phyloP scores from a whole-genome alignment of 2,113 vertebrate genomes.

The Talpa occidentalis region DNA sequence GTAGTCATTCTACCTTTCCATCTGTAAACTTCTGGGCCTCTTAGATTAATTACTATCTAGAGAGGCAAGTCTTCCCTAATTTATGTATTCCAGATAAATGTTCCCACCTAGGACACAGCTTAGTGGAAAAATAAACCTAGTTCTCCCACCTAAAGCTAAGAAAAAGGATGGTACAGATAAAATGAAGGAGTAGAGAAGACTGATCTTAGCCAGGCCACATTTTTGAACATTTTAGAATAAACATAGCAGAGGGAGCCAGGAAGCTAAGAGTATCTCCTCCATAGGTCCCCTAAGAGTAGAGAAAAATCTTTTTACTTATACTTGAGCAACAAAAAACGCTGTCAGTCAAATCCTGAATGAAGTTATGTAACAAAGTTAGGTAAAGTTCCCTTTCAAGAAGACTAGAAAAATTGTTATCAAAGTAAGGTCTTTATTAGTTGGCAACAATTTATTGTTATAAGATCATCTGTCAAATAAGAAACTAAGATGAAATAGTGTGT shows the following conservation, averaged over 20 bases:
- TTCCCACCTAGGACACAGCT: not conserved
- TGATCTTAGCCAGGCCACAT: not conserved
- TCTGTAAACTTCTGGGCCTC: not conserved
- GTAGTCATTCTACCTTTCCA: not conserved
- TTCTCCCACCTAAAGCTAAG: not conserved
- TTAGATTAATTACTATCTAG: not conserved
- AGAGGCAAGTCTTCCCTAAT: not conserved
- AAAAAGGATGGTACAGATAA: not conserved
- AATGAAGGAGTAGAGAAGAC: not conserved
- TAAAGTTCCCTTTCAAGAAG: not conserved
- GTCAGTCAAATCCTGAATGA: not conserved
- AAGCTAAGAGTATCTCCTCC: not conserved
- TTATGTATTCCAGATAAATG: not conserved
- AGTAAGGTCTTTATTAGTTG: not conserved
- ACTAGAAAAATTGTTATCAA: not conserved
- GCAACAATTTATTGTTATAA: not conserved
- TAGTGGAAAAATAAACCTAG: not conserved
- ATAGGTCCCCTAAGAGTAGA: not conserved
- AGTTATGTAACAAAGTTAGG: not conserved
- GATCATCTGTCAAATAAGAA: not conserved
- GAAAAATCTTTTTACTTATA: not conserved
- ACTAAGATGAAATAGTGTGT: not conserved
- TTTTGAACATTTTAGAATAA: constrained; percentile 6
- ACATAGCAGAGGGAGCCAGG: not conserved
- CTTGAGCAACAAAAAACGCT: not conserved